Percentiles rank a stretch among this genome's conserved stretches.
Conservation (phyloP, 23 tunicate genomes). For the Botrylloides violaceus region DNA sequence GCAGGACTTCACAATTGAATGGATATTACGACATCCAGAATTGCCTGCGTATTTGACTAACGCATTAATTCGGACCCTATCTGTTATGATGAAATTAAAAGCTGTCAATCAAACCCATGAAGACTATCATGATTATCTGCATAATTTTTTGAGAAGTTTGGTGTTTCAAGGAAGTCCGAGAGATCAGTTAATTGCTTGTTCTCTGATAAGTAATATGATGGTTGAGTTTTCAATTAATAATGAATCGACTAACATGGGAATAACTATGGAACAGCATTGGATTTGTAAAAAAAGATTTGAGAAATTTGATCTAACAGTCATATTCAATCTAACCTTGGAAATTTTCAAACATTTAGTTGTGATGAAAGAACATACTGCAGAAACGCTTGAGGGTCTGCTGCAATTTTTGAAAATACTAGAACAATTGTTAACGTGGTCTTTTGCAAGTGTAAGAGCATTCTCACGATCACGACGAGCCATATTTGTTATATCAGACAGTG, state of each 20-base stretch:
- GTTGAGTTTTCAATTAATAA: conserved; percentile 61
- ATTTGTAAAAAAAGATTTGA: conserved; percentile 55
- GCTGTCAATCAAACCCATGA: conserved; percentile 25
- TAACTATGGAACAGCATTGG: conserved; percentile 60
- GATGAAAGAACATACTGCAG: not conserved
- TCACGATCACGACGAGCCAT: conserved; percentile 6
- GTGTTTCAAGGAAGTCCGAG: conserved; percentile 26
- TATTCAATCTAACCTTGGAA: conserved; percentile 37
- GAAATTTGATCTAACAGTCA: conserved; percentile 34
- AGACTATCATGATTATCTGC: conserved; percentile 19
- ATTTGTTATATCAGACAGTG: conserved; percentile 14
- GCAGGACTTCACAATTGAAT: conserved; percentile 48
- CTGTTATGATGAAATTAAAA: conserved; percentile 65
- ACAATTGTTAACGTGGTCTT: conserved; percentile 49
- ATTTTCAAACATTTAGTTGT: conserved; percentile 33
- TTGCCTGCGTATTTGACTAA: conserved; percentile 41
- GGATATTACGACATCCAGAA: conserved; percentile 1
- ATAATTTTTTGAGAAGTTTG: conserved; percentile 30
- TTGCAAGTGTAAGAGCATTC: conserved; percentile 10
- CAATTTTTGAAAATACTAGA: conserved; percentile 32
- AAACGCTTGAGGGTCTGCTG: not conserved
- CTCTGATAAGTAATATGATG: conserved; percentile 44
- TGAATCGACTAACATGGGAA: conserved; percentile 57
- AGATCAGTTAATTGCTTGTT: conserved; percentile 56
- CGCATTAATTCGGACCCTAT: conserved; percentile 29